Evolutionary conservation across 2,113 vertebrate species (phyloP).

Genomic region (Microtus montanus): DNA sequence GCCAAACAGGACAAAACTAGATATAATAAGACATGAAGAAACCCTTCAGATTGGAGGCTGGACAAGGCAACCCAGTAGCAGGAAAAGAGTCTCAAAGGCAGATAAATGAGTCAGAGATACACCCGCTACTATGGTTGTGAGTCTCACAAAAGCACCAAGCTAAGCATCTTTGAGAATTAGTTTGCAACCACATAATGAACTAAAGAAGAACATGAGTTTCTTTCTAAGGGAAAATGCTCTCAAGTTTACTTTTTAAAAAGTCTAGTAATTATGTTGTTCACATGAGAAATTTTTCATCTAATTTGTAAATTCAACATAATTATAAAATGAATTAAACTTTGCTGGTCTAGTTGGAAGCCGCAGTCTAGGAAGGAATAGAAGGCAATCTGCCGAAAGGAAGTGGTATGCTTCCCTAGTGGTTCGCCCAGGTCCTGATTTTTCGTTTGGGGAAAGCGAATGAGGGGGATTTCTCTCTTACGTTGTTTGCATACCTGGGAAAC

Average conservation of each 20-base stretch:
- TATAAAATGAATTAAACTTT: constrained; percentile 34
- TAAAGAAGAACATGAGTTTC: constrained; percentile 15
- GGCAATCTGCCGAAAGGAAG: neutral
- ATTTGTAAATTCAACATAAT: constrained; percentile 44
- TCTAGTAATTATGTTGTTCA: constrained; percentile 29
- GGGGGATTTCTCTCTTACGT: neutral
- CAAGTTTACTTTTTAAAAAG: constrained; percentile 9
- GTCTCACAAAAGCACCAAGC: neutral
- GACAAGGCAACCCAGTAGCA: neutral
- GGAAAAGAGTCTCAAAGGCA: neutral
- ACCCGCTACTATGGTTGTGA: neutral
- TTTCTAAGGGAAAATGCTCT: constrained; percentile 35
- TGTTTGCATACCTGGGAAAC: neutral
- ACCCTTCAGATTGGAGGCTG: neutral
- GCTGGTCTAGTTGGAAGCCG: neutral
- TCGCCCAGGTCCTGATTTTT: neutral
- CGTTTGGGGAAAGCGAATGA: neutral
- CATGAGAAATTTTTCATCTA: constrained; percentile 52
- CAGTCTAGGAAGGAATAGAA: neutral
- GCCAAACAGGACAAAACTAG: neutral
- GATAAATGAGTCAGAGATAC: neutral
- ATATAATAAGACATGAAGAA: neutral
- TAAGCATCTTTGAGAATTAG: neutral
- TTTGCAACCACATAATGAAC: neutral
- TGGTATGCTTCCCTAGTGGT: neutral